Base-by-base conservation (phyloP, 2,888 invertebrate species). In the Subacronicta megacephala region DNA sequence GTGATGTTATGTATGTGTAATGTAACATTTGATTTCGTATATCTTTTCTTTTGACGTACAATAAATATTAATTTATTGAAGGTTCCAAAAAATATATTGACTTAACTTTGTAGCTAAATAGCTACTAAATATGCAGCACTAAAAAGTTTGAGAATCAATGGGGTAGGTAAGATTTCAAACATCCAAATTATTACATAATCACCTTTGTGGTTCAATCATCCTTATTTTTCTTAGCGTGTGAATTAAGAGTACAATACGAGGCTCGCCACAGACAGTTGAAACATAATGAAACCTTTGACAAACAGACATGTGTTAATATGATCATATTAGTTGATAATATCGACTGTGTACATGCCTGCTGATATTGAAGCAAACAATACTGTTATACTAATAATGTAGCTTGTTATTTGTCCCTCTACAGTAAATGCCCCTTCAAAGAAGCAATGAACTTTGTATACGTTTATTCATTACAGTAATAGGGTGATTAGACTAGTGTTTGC, bases 221-320 rank as follows among this genome's bases (percentile, higher is more conserved):
- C 44, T 49, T 63, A 62, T 51, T 41, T 35, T 50, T 33, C 38
- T 33, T 31, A 53, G 33, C 26, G 36, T 40, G 23, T 18, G 46
- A 66, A 57, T 68, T 58, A n/a, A n/a, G n/a, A n/a, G n/a, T n/a
- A 45, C 46, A 43, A 4, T 26, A 47, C 50, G 41, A 31, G 35
- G 13, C 3, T 50, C 33, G 37, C 35, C 16, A 46, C 15, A 2
- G 15, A 66, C 49, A 50, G 50, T 31, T 53, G 35, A 58, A 67
- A 68, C 43, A 67, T 58, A 67, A 68, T 68, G 55, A 66, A 58
- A 46, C 31, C 50, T 43, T 51, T 16, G 10, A 26, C 46, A 68
- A 66, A 55, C 37, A 53, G 12, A 36, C 64, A 63, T 57, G 62
- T 65, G 61, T 53, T 49, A 44, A 17, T 56, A 38, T 43, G 42